Percentiles rank a stretch among this genome's conserved stretches.
Conservation (phyloP, 2,113 vertebrate species). For the Tachuris rubrigastra region DNA sequence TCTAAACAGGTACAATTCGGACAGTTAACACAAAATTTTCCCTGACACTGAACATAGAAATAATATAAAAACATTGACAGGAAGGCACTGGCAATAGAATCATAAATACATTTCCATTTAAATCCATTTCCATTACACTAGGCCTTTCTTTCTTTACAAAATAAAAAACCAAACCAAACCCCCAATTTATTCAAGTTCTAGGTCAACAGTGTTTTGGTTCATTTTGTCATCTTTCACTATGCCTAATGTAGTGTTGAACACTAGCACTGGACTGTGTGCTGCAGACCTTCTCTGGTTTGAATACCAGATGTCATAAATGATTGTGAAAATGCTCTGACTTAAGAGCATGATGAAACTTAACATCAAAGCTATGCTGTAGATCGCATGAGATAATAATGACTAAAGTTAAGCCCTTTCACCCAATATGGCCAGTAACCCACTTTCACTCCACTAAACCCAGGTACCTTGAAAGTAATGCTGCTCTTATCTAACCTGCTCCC, state of each 20-base stretch:
- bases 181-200: slow-evolving; percentile 27
- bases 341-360: slow-evolving; percentile 28
- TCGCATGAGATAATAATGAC: background rate
- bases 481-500: slow-evolving; percentile 10
- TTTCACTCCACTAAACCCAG: slow-evolving; percentile 35
- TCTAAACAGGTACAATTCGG: background rate
- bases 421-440: slow-evolving; percentile 35
- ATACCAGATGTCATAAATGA: slow-evolving; percentile 14
- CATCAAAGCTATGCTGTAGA: background rate
- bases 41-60: background rate
- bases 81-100: background rate
- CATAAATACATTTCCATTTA: background rate
- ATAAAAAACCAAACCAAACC: background rate
- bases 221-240: slow-evolving; percentile 18
- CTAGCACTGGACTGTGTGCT: background rate
- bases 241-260: background rate
- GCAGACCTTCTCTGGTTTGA: slow-evolving; percentile 33
- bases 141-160: background rate
- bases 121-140: background rate
- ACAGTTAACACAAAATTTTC: background rate
- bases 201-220: slow-evolving; percentile 5
- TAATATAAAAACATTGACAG: background rate
- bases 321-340: background rate
- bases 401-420: slow-evolving; percentile 1
- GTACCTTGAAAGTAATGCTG: background rate